Evolutionary conservation across 2,113 vertebrate species (phyloP), one percentile per base, ranked within the genome.

Genomic region (Bos javanicus): DNA sequence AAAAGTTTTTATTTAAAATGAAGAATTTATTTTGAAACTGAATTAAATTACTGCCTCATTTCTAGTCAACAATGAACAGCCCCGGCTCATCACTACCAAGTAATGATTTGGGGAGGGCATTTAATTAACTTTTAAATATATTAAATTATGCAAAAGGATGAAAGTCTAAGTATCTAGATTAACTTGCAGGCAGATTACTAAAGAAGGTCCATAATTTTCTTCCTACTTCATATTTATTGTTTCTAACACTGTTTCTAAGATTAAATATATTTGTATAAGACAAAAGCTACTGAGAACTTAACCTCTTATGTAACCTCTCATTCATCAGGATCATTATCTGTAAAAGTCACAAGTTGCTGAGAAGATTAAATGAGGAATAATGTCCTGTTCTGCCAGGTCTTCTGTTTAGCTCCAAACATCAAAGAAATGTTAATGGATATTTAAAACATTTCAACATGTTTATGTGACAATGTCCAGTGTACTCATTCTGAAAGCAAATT

Each of bases 401-500:
- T 59, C 89, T 78, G 10, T 81, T 62, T 60, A 28, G 67, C 46
- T 74, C 76, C 39, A 84, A 39, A 54, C 81, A 56, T 26, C 33
- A 54, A 54, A 39, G 21, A 84, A 82, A 50, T 5, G 6, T 25
- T n/a, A 5, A 33, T 8, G 62, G 50, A 52, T 33, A 76, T 16
- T 56, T 82, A 62, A 60, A 83, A 78, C 33, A 92, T 56, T 28
- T 85, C 28, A 48, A 43, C 15, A 12, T 13, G n/a, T 86, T 84
- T 92, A 92, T 48, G 74, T 50, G 71, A 83, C 48, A 54, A 6
- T 7, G n/a, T n/a, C 36, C 23, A 21, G 2, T 56, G 43, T 43
- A 48, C 56, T 97, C 90, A 94, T 87, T 95, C 88, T 92, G 91
- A 90, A 90, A 90, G 81, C 62, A 30, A 15, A 28, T 33, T 90